Conservation (phyloP, 2,888 invertebrate species). For the Lepeophtheirus nordmannii region DNA sequence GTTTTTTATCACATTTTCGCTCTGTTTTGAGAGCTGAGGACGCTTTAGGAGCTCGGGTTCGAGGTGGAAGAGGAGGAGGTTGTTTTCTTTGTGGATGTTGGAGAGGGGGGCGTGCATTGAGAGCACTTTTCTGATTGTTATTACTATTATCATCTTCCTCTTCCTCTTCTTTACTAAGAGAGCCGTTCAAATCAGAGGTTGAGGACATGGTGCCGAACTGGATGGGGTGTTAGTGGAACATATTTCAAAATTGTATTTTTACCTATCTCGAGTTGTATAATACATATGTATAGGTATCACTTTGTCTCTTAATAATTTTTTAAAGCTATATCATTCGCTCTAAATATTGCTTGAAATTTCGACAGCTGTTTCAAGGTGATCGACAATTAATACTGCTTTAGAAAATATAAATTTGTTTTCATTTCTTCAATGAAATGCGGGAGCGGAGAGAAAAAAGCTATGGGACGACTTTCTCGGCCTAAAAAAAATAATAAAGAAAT, state of each 20-base stretch:
- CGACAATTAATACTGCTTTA: not conserved
- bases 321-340: not conserved
- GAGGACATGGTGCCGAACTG: not conserved
- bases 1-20: not conserved
- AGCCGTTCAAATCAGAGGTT: not conserved
- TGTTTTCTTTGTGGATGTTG: no score
- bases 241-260: no score
- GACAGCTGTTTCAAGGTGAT: not conserved
- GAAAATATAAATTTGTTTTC: not conserved
- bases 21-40: not conserved
- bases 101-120: no score
- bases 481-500: not conserved
- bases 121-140: not conserved
- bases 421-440: not conserved
- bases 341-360: no score
- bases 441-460: constrained; percentile 3
- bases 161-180: not conserved
- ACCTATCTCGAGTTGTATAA: not conserved
- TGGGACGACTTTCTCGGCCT: constrained; percentile 6
- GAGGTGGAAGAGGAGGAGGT: not conserved
- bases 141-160: not conserved
- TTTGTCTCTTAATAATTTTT: not conserved
- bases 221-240: no score
- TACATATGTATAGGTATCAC: no score
- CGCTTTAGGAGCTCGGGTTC: not conserved